Evolutionary conservation across 2,113 vertebrate species (phyloP), one percentile per base, ranked within the genome.

Genomic region (Pterocles burchelli): DNA sequence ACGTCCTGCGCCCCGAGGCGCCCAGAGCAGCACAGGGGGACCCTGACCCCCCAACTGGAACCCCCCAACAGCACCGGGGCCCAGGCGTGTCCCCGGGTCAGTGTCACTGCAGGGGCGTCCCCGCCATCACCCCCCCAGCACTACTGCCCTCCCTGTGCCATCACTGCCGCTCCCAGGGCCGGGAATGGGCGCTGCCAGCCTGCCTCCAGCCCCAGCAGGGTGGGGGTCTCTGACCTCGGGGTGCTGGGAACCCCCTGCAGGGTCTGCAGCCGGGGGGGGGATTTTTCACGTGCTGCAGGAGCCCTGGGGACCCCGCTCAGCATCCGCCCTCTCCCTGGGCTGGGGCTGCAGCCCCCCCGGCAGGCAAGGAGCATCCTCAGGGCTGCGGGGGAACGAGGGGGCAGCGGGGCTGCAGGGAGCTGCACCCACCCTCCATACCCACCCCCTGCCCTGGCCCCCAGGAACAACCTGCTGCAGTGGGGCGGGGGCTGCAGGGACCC

Each of bases 1-100:
- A 17, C 5, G 7, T 13, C 8, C 25, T 20, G 6, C 0, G 2
- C 21, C 18, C 28, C 0, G 3, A 7, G 18, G 14, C 45, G 20
- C 43, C 13, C 20, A 13, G 77, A 9, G 45, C 38, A 59, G 26
- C 13, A 5, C 26, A 25, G 8, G 2, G 45, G 17, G 58, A 77
- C 18, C 45, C 29, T 20, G 58, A 77, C 18, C 45, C 29, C 4
- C 7, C 16, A 7, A 6, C 29, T n/a, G 28, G 43, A 58, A 15
- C 9, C 22, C 26, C 25, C 7, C 2, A 0, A 7, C 17, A 17
- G 34, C 5, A 1, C 34, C 31, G 3, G 34, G 29, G 41, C 20
- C 41, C 24, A 15, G 13, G 10, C 2, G 0, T 1, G 59, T 22
- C 29, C 18, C 52, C 1, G 1, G 51, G 10, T 28, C 41, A 41